Conservation (phyloP, 2,113 vertebrate genomes). For the Chionodraco myersi region DNA sequence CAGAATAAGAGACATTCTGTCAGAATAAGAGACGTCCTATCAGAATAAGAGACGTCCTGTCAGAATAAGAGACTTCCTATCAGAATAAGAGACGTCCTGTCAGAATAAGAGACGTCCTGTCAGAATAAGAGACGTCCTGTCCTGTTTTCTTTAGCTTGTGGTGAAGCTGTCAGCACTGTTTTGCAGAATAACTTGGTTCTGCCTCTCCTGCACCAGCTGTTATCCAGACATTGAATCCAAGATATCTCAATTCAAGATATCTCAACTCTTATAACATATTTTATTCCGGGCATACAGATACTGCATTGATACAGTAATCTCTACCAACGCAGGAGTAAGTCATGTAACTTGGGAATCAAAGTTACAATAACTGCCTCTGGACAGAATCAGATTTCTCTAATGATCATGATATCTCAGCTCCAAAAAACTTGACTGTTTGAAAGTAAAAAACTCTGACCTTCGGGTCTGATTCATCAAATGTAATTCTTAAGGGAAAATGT, state of each 20-base stretch:
- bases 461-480: not conserved
- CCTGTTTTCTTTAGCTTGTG: slow-evolving; percentile 59
- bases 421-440: not conserved
- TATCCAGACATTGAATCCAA: not conserved
- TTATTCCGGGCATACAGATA: not conserved
- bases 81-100: too few relatives aligned
- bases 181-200: not conserved
- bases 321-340: not conserved
- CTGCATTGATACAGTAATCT: not conserved
- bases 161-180: slow-evolving; percentile 24
- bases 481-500: not conserved
- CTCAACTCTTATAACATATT: not conserved
- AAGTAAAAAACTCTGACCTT: not conserved
- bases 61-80: too few relatives aligned
- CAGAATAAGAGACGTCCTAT: too few relatives aligned
- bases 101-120: not conserved
- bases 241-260: not conserved
- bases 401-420: not conserved
- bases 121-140: slow-evolving; percentile 50
- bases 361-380: not conserved
- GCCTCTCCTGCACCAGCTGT: not conserved
- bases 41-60: too few relatives aligned
- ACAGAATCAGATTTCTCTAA: not conserved
- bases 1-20: too few relatives aligned
- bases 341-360: not conserved